Base-by-base conservation (phyloP, 1,140 invertebrate genomes). In the Pseudomyrmex flavicornis region DNA sequence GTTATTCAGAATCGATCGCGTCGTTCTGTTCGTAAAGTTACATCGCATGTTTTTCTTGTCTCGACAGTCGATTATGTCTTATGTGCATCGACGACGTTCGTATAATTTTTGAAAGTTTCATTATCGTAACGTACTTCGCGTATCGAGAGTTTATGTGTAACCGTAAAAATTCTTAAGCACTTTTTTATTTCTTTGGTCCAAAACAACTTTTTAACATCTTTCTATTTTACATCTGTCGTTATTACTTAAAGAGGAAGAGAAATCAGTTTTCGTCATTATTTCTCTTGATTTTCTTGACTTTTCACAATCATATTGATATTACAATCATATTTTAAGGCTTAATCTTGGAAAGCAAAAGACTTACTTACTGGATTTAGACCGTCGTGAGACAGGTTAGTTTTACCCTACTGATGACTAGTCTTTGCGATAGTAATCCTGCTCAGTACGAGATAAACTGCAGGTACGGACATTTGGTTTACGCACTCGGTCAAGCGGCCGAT, bases 401-500 rank as follows among this genome's bases (percentile, higher is more conserved):
- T 50, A 50, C 48, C 48, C 48, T 50, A 50, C 48, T 50, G 48
- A 50, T 50, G 48, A 50, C 48, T 12, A 0, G 10, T 50, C 10
- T 12, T 50, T 50, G 48, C 48, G 48, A 50, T 50, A 50, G 48
- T 50, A 50, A 50, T 50, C 48, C 48, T 50, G 5, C 48, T 50
- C 48, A 10, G 48, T 50, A 50, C 48, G 48, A 50, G 48, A 50
- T 2, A 3, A 50, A 50, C 7, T 8, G 48, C 48, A 50, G 48
- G 48, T 50, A 5, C 48, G 48, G 48, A 50, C 48, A 50, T 50
- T 50, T 50, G 48, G 48, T 50, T 50, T 5, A 50, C 48, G 48
- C 48, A 50, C 48, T 50, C 48, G 48, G 17, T 17, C 17, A 17
- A 17, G 48, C 85, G 87, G 87, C 88, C 79, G 94, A 93, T 95